A percentile compares a stretch with the other conserved stretches of the same genome.
These are phyloP conservation scores for Lithobates pipiens DNA, from an alignment of 2,797 vertebrate species.

Conservation along the genomic window DNA sequence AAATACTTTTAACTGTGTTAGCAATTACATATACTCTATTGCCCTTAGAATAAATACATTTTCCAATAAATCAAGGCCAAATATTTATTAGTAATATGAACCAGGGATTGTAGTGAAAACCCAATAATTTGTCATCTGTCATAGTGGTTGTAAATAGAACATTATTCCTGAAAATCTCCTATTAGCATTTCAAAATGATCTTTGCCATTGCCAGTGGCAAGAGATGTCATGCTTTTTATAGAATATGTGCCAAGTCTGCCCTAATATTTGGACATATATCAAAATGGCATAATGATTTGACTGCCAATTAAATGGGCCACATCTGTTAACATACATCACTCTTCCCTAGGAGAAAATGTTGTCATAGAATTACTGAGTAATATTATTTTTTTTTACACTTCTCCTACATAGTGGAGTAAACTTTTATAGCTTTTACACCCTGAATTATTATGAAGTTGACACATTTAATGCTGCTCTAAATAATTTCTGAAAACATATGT, in stretches of 20 bases:
- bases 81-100: background rate
- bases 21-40: no score
- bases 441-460: slow-evolving; percentile 65
- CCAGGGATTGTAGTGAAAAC: background rate
- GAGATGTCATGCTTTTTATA: slow-evolving; percentile 18
- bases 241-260: slow-evolving; percentile 11
- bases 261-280: slow-evolving; percentile 38
- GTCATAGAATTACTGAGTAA: slow-evolving; percentile 48
- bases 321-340: slow-evolving; percentile 25
- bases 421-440: slow-evolving; percentile 61
- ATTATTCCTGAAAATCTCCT: slow-evolving; percentile 11
- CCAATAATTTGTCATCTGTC: background rate
- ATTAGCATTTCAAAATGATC: slow-evolving; percentile 15
- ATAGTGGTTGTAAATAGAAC: background rate
- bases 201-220: slow-evolving; percentile 21
- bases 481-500: slow-evolving; percentile 69
- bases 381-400: slow-evolving; percentile 33
- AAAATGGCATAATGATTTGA: slow-evolving; percentile 28
- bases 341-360: slow-evolving; percentile 19
- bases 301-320: slow-evolving; percentile 34
- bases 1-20: no score
- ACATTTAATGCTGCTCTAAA: slow-evolving; percentile 68
- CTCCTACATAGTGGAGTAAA: slow-evolving; percentile 30
- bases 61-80: background rate
- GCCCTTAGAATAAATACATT: background rate